Evolutionary conservation across 2,888 invertebrate genomes (phyloP).

Genomic region (Tipula helvola): DNA sequence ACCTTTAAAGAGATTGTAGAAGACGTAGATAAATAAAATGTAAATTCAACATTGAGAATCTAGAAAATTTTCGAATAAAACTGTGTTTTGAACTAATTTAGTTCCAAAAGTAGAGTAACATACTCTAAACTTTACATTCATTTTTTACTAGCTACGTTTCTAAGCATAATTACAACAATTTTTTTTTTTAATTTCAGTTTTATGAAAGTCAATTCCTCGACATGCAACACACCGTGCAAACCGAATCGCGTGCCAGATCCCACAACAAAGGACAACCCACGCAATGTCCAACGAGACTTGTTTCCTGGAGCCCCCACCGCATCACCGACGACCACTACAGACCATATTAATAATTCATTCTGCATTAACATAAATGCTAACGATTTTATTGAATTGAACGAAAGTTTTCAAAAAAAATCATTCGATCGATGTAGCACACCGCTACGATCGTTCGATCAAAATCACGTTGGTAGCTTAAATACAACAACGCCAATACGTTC

Average conservation of each 20-base stretch:
- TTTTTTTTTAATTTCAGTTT: slow-evolving; percentile 15
- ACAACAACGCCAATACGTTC: not conserved
- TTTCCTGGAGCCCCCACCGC: not conserved
- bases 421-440: not conserved
- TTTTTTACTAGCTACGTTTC: too few relatives aligned
- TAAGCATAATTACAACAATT: not conserved
- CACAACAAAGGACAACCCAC: not conserved
- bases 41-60: too few relatives aligned
- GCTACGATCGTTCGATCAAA: not conserved
- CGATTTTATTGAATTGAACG: not conserved
- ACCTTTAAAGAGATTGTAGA: too few relatives aligned
- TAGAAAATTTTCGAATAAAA: too few relatives aligned
- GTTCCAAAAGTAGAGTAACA: too few relatives aligned
- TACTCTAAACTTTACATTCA: too few relatives aligned
- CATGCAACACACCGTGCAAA: slow-evolving; percentile 18
- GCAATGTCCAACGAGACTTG: slow-evolving; percentile 12
- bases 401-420: not conserved
- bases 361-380: not conserved
- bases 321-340: not conserved
- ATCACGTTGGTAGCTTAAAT: not conserved
- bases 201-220: slow-evolving; percentile 17
- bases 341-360: not conserved
- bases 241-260: not conserved
- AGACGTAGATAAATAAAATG: too few relatives aligned
- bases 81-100: too few relatives aligned